Conservation (phyloP, 2,113 vertebrate species). For the Pollimyrus isidori region DNA sequence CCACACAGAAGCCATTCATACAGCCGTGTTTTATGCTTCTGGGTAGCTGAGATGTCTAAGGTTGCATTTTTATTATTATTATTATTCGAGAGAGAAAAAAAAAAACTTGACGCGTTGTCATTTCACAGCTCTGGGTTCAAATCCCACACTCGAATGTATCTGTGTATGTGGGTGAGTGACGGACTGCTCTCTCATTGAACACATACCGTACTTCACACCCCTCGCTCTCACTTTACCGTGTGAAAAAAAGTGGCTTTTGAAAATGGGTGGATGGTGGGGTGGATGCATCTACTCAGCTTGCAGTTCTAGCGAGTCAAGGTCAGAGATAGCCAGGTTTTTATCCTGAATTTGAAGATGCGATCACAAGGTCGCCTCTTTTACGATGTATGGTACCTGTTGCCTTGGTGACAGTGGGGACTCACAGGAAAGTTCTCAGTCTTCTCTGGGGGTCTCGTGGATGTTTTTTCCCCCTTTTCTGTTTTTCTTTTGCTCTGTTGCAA, state of each 20-base stretch:
- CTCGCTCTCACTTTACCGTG: background rate
- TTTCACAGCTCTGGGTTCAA: background rate
- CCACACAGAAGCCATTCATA: background rate
- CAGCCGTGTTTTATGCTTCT: background rate
- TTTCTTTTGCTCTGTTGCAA: background rate
- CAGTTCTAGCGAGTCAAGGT: background rate
- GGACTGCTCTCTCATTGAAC: background rate
- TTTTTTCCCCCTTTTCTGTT: background rate
- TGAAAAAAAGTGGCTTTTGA: background rate
- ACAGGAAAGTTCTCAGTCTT: background rate
- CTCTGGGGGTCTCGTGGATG: background rate
- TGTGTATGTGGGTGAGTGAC: background rate
- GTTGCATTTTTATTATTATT: background rate
- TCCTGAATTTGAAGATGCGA: background rate
- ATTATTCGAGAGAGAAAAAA: background rate
- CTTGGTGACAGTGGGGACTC: background rate
- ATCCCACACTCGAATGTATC: background rate
- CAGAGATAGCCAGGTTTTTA: background rate
- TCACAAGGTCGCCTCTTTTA: background rate
- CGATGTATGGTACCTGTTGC: background rate
- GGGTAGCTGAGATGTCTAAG: background rate
- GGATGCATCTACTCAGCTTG: background rate
- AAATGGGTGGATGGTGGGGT: background rate
- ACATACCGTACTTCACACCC: background rate
- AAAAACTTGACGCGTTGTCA: background rate